These are phyloP conservation scores for Oncorhynchus kisutch DNA, from an alignment of 2,113 vertebrate genomes.

Conservation along the genomic window DNA sequence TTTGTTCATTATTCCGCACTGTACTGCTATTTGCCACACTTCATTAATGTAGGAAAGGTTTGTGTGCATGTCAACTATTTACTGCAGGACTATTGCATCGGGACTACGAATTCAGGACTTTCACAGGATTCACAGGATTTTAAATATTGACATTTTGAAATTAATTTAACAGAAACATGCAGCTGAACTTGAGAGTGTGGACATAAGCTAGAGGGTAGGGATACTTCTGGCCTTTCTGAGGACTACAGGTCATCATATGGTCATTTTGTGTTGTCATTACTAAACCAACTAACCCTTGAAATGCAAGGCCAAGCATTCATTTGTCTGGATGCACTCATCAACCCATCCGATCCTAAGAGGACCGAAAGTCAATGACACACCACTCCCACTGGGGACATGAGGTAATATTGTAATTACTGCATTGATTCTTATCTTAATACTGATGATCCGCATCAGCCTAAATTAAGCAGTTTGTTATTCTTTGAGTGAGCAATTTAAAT, in stretches of 20 bases:
- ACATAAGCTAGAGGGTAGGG: not conserved
- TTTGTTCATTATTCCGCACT: not conserved
- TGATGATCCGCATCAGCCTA: not conserved
- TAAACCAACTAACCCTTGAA: not conserved
- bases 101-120: too few species aligned
- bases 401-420: not conserved
- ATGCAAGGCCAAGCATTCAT: not conserved
- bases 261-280: not conserved
- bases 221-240: not conserved
- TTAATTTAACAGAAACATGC: not conserved
- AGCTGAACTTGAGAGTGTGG: not conserved
- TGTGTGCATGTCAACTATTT: too few species aligned
- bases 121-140: too few species aligned
- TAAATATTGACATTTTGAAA: too few species aligned
- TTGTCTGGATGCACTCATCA: not conserved
- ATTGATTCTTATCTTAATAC: not conserved
- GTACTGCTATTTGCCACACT: conserved; percentile 20
- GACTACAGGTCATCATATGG: not conserved
- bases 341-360: not conserved
- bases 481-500: conserved; percentile 5
- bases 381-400: not conserved
- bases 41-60: not conserved
- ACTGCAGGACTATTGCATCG: too few species aligned
- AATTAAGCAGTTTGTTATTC: not conserved
- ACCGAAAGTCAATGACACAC: not conserved